Percentiles rank a stretch among this genome's conserved stretches.
Conservation (phyloP, 2,888 invertebrate species). For the Neocrepidodera transversa region DNA sequence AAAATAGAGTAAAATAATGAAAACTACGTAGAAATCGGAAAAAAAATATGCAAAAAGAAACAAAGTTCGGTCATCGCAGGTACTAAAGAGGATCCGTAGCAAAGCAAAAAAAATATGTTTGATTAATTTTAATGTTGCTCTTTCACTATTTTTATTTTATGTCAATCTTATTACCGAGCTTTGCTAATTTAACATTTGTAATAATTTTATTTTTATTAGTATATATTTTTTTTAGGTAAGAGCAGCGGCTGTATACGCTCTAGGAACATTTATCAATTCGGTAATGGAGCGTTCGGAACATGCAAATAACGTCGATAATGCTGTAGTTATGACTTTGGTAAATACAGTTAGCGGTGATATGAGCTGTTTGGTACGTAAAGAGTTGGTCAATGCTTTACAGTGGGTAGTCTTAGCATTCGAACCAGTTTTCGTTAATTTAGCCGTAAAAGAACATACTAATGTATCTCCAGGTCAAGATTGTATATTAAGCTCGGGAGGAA, state of each 20-base stretch:
- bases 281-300: slow-evolving; percentile 87
- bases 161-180: too few species aligned
- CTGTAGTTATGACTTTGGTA: slow-evolving; percentile 87
- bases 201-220: too few species aligned
- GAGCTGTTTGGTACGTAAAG: slow-evolving; percentile 85
- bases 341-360: slow-evolving; percentile 79
- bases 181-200: too few species aligned
- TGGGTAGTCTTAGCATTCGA: slow-evolving; percentile 89
- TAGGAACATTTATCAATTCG: slow-evolving; percentile 92
- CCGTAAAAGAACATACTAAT: slow-evolving; percentile 66
- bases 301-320: slow-evolving; percentile 92
- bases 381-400: slow-evolving; percentile 85
- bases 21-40: too few species aligned
- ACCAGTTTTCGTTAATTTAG: slow-evolving; percentile 83
- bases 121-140: too few species aligned
- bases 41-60: too few species aligned
- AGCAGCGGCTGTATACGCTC: slow-evolving; percentile 91
- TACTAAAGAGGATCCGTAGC: too few species aligned
- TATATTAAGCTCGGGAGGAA: slow-evolving; percentile 41
- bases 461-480: slow-evolving; percentile 48
- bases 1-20: too few species aligned
- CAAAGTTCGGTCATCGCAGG: too few species aligned
- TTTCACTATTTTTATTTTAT: too few species aligned
- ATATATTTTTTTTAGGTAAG: slow-evolving; percentile 79
- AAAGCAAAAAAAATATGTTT: too few species aligned